Conservation (phyloP, 2,797 vertebrate species). For the Forpus xanthops region DNA sequence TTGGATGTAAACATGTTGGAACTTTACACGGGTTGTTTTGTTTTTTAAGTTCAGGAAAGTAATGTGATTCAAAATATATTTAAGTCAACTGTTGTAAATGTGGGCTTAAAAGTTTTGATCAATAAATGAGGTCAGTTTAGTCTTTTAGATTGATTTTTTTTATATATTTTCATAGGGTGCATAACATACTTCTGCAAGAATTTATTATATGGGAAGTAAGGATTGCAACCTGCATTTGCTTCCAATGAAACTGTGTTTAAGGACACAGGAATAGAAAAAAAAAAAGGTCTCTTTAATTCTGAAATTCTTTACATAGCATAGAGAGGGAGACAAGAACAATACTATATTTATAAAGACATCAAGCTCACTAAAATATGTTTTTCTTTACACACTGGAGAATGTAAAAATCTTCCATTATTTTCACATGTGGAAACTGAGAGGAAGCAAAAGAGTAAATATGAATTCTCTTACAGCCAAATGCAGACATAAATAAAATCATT, state of each 20-base stretch:
- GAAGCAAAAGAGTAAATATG: neutral
- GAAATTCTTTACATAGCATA: neutral
- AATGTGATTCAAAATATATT: neutral
- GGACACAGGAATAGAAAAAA: neutral
- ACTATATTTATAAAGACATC: neutral
- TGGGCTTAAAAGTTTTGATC: neutral
- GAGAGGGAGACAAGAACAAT: neutral
- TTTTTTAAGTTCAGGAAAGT: neutral
- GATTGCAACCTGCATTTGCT: neutral
- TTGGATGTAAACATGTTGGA: neutral
- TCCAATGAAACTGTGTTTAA: neutral
- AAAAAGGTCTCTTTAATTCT: neutral
- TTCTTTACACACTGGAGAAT: neutral
- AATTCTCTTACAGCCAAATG: neutral
- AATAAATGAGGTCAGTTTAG: neutral
- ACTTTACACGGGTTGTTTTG: neutral
- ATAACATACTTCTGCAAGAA: neutral
- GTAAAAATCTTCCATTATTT: neutral
- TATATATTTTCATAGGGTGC: neutral
- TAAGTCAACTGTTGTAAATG: neutral
- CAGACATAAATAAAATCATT: neutral
- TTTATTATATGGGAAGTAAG: neutral
- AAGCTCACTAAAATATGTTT: neutral
- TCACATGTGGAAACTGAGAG: neutral
- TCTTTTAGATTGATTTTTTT: neutral